Evolutionary conservation across 2,888 invertebrate species (phyloP), one percentile per base, ranked within the genome.

Genomic region (Phrixothrix hirtus): DNA sequence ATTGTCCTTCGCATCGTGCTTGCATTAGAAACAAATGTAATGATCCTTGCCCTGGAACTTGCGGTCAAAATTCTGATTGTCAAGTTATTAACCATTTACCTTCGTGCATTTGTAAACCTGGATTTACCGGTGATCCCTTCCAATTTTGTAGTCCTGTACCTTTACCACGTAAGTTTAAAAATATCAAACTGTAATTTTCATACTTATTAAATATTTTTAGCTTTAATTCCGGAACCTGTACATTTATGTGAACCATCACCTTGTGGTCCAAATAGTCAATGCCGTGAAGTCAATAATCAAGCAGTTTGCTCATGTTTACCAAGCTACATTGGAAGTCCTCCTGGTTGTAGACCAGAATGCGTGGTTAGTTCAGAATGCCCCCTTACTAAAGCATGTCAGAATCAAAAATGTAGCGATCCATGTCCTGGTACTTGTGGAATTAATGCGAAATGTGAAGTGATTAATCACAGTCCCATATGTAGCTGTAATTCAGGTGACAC

Each of bases 231-330:
- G 10, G 67, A 69, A 63, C 75, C 76, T 44, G 64, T 70, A 1
- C 80, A 83, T 61, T 85, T 84, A 3, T 88, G 87, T 61, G 75
- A 82, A 34, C 91, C 91, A 47, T 86, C 88, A 25, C 90, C 90
- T 0, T 91, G 91, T 67, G 91, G 91, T 11, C 83, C 89, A 4
- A 88, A 90, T 69, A 85, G 88, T 61, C 81, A 86, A 68, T 92
- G 92, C 68, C 83, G 83, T 47, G 85, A 85, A 66, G 73, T 83
- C 37, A 67, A 67, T 17, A 68, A 69, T 60, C 71, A 62, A 66
- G 86, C 87, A 4, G 83, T 86, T 1, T 85, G 85, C 62, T 78
- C 81, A 9, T 85, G 85, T 63, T 67, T 82, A 25, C 70, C 78
- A 1, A 78, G 78, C 43, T 87, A 81, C 66, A 73, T 79, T 15